phyloP scores from a whole-genome alignment of 1,140 invertebrate species.

The Hestina assimilis region DNA sequence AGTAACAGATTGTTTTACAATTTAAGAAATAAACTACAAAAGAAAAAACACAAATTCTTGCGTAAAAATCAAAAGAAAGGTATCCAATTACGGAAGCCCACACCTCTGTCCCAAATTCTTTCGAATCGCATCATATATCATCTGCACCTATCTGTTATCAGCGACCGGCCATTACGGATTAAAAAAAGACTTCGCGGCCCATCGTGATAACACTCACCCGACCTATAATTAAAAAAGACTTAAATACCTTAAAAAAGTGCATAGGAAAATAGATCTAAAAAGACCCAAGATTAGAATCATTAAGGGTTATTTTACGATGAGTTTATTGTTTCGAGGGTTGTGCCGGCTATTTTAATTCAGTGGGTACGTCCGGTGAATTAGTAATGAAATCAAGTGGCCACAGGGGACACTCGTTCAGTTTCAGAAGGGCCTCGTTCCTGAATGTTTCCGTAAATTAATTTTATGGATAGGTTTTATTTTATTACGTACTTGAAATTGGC shows the following conservation, averaged over 20 bases:
- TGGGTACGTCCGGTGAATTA: constrained; percentile 54
- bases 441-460: constrained; percentile 52
- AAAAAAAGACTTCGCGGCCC: constrained; percentile 53
- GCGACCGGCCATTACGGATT: constrained; percentile 50
- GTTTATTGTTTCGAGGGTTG: constrained; percentile 1
- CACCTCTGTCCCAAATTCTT: constrained; percentile 27
- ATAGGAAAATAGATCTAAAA: constrained; percentile 16
- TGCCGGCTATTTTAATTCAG: constrained; percentile 43
- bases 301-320: constrained; percentile 15
- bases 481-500: constrained; percentile 21
- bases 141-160: constrained; percentile 42
- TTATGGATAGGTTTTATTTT: constrained; percentile 37
- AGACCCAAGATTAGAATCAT: neutral
- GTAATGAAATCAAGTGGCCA: constrained; percentile 60
- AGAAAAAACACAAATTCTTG: neutral
- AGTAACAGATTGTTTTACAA: no score
- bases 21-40: no score
- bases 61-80: neutral
- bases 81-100: neutral
- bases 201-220: constrained; percentile 33
- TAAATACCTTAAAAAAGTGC: neutral
- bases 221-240: constrained; percentile 20
- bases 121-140: constrained; percentile 39
- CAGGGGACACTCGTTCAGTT: constrained; percentile 42
- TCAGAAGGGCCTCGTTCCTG: constrained; percentile 27